Base-by-base conservation (phyloP, 2,797 vertebrate species). In the Sphaeramia orbicularis region DNA sequence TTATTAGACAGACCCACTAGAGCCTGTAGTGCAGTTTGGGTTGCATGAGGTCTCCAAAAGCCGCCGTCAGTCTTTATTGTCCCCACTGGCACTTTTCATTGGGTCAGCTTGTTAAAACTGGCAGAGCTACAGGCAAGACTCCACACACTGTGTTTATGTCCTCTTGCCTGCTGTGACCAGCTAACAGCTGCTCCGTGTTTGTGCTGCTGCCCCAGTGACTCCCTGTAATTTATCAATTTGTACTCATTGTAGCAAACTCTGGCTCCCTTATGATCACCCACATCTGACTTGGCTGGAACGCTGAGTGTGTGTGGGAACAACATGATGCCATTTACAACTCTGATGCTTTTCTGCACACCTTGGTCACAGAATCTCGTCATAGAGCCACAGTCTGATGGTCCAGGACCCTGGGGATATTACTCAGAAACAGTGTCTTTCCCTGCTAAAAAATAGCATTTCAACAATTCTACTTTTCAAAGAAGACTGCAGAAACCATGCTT, bases 201-300 rank as follows among this genome's bases (percentile, higher is more conserved):
- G 19, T 48, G 74, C 57, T 64, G 42, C 57, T 36, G 43, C 24
- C 38, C 14, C 47, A 32, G 12, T 42, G 21, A 65, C 47, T 42
- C 53, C 21, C 65, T 62, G 16, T 41, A 18, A 49, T 53, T 53
- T 48, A 30, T 63, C 35, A 11, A 35, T 76, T 49, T 69, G 65
- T 48, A 35, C 43, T 58, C 43, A 32, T 42, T 38, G 54, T 27
- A 48, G 35, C 52, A 57, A 24, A 55, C 47, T 47, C 14, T 47
- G 38, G 36, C 55, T 51, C 24, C 36, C 16, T 41, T 14, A 11
- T 14, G 9, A 48, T 24, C 55, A 21, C 10, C 32, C 6, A 10
- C 45, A 36, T 35, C 45, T 24, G 44, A 36, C 9, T 6, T 18
- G 43, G 52, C 24, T 32, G 24, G 4, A 2, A 42, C 27, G 49